Evolutionary conservation across 2,113 vertebrate species (phyloP).

Genomic region (Poeciliopsis prolifica): DNA sequence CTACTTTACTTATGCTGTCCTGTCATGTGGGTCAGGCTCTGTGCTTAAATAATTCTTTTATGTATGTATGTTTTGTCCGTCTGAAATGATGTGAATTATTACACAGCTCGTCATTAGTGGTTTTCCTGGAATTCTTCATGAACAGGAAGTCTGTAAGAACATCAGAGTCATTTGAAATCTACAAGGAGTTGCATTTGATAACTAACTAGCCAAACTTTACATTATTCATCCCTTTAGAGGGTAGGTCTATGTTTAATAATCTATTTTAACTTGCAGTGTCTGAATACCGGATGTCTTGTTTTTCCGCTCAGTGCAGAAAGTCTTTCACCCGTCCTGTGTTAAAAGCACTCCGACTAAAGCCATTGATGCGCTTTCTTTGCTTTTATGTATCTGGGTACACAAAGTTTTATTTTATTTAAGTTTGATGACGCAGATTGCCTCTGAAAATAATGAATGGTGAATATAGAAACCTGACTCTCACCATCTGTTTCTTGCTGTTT

Average conservation of each 20-base stretch:
- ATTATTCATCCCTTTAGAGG: slow-evolving; percentile 77
- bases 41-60: slow-evolving; percentile 44
- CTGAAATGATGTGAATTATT: slow-evolving; percentile 40
- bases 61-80: slow-evolving; percentile 32
- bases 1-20: slow-evolving; percentile 50
- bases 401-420: slow-evolving; percentile 7
- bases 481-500: not conserved
- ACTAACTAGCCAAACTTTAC: slow-evolving; percentile 70
- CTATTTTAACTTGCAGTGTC: slow-evolving; percentile 70
- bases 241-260: slow-evolving; percentile 64
- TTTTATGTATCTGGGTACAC: slow-evolving; percentile 16
- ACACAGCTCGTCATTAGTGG: slow-evolving; percentile 49
- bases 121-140: slow-evolving; percentile 54
- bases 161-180: slow-evolving; percentile 54
- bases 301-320: slow-evolving; percentile 37
- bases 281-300: slow-evolving; percentile 59
- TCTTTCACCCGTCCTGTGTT: not conserved
- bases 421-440: slow-evolving; percentile 4
- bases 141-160: slow-evolving; percentile 53
- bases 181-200: slow-evolving; percentile 63
- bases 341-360: slow-evolving; percentile 19
- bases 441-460: slow-evolving; percentile 10
- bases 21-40: slow-evolving; percentile 62
- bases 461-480: not conserved
- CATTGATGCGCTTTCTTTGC: slow-evolving; percentile 11